Percentiles rank a stretch among this genome's conserved stretches.
Conservation (phyloP, 2,797 vertebrate species). For the Poeciliopsis infans region DNA sequence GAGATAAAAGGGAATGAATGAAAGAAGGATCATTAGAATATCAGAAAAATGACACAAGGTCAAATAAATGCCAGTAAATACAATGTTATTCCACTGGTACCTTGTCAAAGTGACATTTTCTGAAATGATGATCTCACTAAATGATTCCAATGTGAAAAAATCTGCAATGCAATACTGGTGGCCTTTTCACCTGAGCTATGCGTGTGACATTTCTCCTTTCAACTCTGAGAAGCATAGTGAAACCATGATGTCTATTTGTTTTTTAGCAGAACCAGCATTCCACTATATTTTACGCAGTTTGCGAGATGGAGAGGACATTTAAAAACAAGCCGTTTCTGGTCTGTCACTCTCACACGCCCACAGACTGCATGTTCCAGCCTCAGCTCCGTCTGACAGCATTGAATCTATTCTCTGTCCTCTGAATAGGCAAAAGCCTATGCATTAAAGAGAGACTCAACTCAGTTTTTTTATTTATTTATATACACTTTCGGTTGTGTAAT, state of each 20-base stretch:
- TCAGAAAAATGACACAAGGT: slow-evolving; percentile 10
- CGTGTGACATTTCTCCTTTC: slow-evolving; percentile 62
- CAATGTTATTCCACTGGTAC: slow-evolving; percentile 18
- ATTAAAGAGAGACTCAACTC: slow-evolving; percentile 22
- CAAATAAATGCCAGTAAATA: slow-evolving; percentile 8
- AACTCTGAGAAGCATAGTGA: slow-evolving; percentile 28
- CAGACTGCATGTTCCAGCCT: slow-evolving; percentile 40
- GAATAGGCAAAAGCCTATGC: slow-evolving; percentile 39
- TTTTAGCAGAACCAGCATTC: slow-evolving; percentile 44
- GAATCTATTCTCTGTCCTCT: slow-evolving; percentile 42
- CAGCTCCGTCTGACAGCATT: slow-evolving; percentile 47
- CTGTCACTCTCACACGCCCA: slow-evolving; percentile 68
- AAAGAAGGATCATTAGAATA: slow-evolving; percentile 19
- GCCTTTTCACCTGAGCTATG: slow-evolving; percentile 70
- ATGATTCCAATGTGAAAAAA: slow-evolving; percentile 33
- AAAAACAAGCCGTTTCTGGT: slow-evolving; percentile 59
- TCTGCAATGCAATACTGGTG: slow-evolving; percentile 38
- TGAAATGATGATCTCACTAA: slow-evolving; percentile 35
- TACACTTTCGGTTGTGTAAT: slow-evolving; percentile 15
- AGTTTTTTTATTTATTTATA: slow-evolving; percentile 43
- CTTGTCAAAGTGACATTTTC: slow-evolving; percentile 27
- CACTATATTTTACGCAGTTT: slow-evolving; percentile 54
- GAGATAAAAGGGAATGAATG: slow-evolving; percentile 27
- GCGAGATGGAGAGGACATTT: slow-evolving; percentile 52
- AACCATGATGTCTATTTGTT: slow-evolving; percentile 48